Percentiles rank a stretch among this genome's conserved stretches.
These are phyloP conservation scores for Hartigia nigra DNA, from an alignment of 2,888 invertebrate genomes.

Conservation along the genomic window DNA sequence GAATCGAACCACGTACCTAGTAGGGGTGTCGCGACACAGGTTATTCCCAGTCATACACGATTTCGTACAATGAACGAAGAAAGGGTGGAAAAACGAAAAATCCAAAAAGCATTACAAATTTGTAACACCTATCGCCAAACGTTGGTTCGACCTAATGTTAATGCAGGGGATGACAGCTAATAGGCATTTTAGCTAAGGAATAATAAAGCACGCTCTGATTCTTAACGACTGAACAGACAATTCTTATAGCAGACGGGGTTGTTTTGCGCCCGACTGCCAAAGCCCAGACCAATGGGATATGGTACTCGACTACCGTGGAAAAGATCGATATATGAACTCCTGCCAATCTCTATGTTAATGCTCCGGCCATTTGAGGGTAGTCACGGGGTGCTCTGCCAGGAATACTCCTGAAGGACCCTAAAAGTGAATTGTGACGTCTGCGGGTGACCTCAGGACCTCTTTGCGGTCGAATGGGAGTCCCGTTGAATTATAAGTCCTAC, in stretches of 20 bases:
- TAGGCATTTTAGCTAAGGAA: neutral
- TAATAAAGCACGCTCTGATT: neutral
- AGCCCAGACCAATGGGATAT: conserved; percentile 44
- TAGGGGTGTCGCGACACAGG: neutral
- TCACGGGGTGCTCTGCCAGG: conserved; percentile 39
- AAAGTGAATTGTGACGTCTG: conserved; percentile 67
- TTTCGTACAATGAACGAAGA: neutral
- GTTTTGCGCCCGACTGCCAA: conserved; percentile 37
- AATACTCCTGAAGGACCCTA: conserved; percentile 61
- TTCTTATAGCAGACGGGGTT: conserved; percentile 27
- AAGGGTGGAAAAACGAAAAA: neutral
- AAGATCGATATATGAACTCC: conserved; percentile 63
- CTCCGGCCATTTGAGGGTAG: conserved; percentile 34
- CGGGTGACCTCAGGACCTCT: conserved; percentile 63
- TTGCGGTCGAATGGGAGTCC: conserved; percentile 48
- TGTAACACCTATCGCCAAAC: neutral
- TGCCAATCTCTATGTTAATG: conserved; percentile 67
- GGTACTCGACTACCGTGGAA: conserved; percentile 51
- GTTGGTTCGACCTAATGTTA: neutral
- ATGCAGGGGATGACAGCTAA: neutral
- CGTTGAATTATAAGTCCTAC: conserved; percentile 55
- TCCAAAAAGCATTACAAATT: neutral
- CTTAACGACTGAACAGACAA: conserved; percentile 19
- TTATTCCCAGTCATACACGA: neutral
- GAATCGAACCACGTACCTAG: conserved; percentile 44